These are phyloP conservation scores for Parnassius mnemosyne DNA, from an alignment of 2,888 invertebrate species.

Conservation along the genomic window DNA sequence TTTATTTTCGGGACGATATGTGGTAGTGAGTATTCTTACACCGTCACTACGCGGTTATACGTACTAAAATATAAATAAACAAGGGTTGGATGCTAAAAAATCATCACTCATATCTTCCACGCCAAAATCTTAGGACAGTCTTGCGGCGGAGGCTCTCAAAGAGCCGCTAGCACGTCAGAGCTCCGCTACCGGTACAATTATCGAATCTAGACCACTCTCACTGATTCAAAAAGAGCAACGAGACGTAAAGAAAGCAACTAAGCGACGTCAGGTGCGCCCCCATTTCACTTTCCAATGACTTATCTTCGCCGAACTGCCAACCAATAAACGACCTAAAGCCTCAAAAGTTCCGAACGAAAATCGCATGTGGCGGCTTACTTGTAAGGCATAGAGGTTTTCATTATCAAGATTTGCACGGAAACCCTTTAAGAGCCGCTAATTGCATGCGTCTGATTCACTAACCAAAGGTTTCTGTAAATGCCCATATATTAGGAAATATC, in stretches of 20 bases:
- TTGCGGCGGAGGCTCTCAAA: not conserved
- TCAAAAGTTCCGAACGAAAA: conserved; percentile 37
- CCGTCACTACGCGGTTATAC: no score
- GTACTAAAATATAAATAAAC: no score
- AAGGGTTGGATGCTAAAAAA: no score
- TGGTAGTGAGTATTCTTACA: no score
- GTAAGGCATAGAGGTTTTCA: conserved; percentile 54
- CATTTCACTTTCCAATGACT: conserved; percentile 78
- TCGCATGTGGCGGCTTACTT: conserved; percentile 28
- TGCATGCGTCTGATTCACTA: conserved; percentile 58
- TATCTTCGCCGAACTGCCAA: conserved; percentile 46
- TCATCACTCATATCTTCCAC: no score
- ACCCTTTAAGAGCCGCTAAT: conserved; percentile 72
- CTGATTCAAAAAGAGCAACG: conserved; percentile 75
- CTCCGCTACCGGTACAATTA: conserved; percentile 73
- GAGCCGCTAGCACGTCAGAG: conserved; percentile 59
- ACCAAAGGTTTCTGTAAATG: conserved; percentile 51
- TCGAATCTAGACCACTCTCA: conserved; percentile 79
- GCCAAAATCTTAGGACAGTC: no score
- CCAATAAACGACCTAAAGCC: conserved; percentile 48
- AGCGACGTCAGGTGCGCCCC: conserved; percentile 77
- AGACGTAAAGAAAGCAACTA: conserved; percentile 76
- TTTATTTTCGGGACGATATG: no score
- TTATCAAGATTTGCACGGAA: conserved; percentile 74
- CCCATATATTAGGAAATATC: conserved; percentile 35